Percentiles rank a stretch among this genome's conserved stretches.
Evolutionary conservation across 2,888 invertebrate genomes (phyloP).

Genomic region (Chirona hameri): DNA sequence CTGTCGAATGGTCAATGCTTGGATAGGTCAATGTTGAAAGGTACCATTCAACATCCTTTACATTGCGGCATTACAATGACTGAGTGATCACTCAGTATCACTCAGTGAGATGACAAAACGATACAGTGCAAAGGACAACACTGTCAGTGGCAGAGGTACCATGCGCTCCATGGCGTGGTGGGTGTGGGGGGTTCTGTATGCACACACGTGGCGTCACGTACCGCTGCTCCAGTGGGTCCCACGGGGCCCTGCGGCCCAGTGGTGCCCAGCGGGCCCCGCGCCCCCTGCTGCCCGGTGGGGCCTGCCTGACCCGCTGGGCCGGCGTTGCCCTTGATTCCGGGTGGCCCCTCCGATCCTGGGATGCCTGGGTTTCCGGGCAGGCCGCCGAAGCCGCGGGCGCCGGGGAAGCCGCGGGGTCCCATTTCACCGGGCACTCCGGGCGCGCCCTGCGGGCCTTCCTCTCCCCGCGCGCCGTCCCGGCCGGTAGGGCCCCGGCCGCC

Average conservation of each 20-base stretch:
- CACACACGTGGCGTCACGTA: conserved; percentile 45
- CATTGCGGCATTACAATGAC: too few relatives aligned
- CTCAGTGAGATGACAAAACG: too few relatives aligned
- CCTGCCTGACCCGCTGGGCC: conserved; percentile 70
- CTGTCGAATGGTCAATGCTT: too few relatives aligned
- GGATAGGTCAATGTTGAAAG: too few relatives aligned
- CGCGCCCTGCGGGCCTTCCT: conserved; percentile 71
- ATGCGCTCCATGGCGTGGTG: too few relatives aligned
- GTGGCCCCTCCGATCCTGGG: conserved; percentile 58
- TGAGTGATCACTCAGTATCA: too few relatives aligned
- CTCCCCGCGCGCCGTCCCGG: conserved; percentile 75
- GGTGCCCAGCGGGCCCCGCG: conserved; percentile 65
- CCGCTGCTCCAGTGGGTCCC: conserved; percentile 59
- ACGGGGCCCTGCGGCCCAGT: conserved; percentile 67
- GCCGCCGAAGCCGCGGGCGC: conserved; percentile 75
- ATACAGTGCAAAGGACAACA: too few relatives aligned
- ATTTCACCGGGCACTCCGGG: conserved; percentile 74
- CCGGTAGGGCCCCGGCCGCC: conserved; percentile 73
- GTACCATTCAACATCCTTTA: too few relatives aligned
- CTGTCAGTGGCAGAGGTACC: too few relatives aligned
- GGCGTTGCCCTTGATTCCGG: conserved; percentile 55
- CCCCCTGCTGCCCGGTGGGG: conserved; percentile 59
- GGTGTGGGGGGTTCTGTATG: too few relatives aligned
- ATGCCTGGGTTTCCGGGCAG: conserved; percentile 72
- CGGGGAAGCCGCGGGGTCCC: conserved; percentile 71